Evolutionary conservation across 1,140 invertebrate genomes (phyloP), one percentile per base, ranked within the genome.

Genomic region (Hyles euphorbiae): DNA sequence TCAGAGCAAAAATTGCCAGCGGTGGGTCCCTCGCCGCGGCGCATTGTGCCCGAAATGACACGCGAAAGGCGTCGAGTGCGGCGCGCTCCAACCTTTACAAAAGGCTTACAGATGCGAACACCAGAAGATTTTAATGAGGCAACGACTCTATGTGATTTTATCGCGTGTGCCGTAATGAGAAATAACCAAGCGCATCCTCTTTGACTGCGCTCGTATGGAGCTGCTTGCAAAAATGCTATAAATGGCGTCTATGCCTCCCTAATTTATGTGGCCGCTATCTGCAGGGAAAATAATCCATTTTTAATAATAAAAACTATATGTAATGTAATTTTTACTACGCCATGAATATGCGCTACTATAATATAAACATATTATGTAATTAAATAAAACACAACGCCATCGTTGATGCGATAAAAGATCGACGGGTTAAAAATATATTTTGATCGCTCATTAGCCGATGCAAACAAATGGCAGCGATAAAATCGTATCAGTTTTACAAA

Each of bases 41-140:
- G 73, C 70, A 87, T 88, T 88, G 82, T 88, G 70, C 85, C 82
- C 77, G 75, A 85, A 85, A 81, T 88, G 85, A 88, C 83, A 88
- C 77, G 77, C 84, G 85, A 88, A 86, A 87, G 76, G 82, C 82
- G 78, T 81, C 67, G 73, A 83, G 80, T 83, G 84, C 73, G 71
- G 67, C 79, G 81, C 78, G 72, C 61, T 78, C 63, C 76, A 69
- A 78, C 76, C 78, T 78, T 74, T 67, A 88, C 83, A 88, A 88
- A 88, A 88, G 83, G 82, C 85, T 87, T 84, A 85, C 85, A 87
- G 83, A 85, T 83, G 81, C 85, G 83, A 74, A 79, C 75, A 83
- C 83, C 85, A 88, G 83, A 88, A 88, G 83, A 88, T 88, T 88
- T 88, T 88, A 88, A 88, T 88, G 85, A 88, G 83, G 83, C 82